A percentile compares a stretch with the other conserved stretches of the same genome.
phyloP scores from a whole-genome alignment of 92 coral and sea anemone species.

The Porites rus region DNA sequence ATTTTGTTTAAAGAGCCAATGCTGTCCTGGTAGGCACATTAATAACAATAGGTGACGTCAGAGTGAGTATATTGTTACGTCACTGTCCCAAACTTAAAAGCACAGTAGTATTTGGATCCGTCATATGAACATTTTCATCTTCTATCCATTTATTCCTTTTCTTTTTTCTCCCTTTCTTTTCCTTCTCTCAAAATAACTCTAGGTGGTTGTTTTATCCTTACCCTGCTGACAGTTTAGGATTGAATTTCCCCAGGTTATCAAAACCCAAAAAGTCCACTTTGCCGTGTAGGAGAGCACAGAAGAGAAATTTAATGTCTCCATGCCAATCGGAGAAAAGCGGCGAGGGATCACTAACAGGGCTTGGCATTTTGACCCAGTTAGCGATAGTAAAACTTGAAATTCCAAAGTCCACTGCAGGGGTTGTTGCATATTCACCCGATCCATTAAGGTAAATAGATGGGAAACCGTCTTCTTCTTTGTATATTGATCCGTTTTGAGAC shows the following conservation, averaged over 20 bases:
- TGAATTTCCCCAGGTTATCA: neutral
- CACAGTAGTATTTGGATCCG: too few relatives aligned
- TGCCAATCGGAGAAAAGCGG: conserved; percentile 7
- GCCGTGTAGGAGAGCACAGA: neutral
- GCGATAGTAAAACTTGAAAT: conserved; percentile 11
- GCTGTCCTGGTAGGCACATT: too few relatives aligned
- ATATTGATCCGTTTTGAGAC: conserved; percentile 4
- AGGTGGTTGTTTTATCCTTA: neutral
- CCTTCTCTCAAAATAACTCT: neutral
- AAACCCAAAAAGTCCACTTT: neutral
- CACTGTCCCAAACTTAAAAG: too few relatives aligned
- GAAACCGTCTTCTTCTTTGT: conserved; percentile 1
- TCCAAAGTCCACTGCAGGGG: conserved; percentile 21
- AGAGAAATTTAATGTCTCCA: neutral
- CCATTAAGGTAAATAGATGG: conserved; percentile 7
- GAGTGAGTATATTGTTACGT: too few relatives aligned
- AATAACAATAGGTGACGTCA: too few relatives aligned
- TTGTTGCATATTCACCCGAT: conserved; percentile 11
- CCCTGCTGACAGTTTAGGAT: neutral
- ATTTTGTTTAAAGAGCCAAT: too few relatives aligned
- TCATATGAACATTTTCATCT: too few relatives aligned
- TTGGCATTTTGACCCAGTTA: conserved; percentile 13
- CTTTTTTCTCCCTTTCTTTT: neutral
- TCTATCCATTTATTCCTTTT: neutral
- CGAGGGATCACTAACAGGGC: neutral